A percentile compares a stretch with the other conserved stretches of the same genome.
phyloP scores from a whole-genome alignment of 2,797 vertebrate genomes.

The Rhincodon typus region DNA sequence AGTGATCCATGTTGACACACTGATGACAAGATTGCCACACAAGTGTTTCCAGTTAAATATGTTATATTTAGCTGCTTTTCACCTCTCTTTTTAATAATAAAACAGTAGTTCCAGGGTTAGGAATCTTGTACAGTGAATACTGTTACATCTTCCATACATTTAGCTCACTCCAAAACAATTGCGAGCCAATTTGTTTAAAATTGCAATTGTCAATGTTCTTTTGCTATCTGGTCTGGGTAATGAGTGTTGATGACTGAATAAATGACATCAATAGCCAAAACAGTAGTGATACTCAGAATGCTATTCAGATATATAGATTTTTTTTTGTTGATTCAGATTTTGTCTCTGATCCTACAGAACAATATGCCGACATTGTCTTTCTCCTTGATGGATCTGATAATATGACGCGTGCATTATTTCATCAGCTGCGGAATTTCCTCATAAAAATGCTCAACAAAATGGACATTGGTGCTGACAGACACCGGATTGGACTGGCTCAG shows the following conservation, averaged over 20 bases:
- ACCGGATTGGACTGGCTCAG: conserved; percentile 49
- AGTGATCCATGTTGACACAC: background rate
- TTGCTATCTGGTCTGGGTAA: background rate
- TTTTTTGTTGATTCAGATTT: background rate
- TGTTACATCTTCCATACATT: background rate
- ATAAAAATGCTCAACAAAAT: conserved; percentile 30
- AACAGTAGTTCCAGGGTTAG: background rate
- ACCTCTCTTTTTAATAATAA: background rate
- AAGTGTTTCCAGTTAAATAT: background rate
- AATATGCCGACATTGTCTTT: conserved; percentile 47
- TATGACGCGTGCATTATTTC: conserved; percentile 41
- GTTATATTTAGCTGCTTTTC: background rate
- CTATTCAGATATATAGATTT: background rate
- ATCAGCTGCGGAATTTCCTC: conserved; percentile 40
- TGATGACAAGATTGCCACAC: background rate
- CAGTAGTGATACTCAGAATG: background rate
- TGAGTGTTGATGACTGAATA: background rate
- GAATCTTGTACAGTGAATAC: background rate
- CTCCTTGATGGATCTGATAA: conserved; percentile 46
- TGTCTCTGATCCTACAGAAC: conserved; percentile 26
- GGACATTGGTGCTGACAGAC: conserved; percentile 40
- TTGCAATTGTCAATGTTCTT: background rate
- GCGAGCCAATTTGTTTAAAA: background rate
- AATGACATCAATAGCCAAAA: background rate
- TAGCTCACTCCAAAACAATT: background rate